Conservation (phyloP, 30 jellyfish, hydroid and myxozoan genomes). For the Clytia hemisphaerica region DNA sequence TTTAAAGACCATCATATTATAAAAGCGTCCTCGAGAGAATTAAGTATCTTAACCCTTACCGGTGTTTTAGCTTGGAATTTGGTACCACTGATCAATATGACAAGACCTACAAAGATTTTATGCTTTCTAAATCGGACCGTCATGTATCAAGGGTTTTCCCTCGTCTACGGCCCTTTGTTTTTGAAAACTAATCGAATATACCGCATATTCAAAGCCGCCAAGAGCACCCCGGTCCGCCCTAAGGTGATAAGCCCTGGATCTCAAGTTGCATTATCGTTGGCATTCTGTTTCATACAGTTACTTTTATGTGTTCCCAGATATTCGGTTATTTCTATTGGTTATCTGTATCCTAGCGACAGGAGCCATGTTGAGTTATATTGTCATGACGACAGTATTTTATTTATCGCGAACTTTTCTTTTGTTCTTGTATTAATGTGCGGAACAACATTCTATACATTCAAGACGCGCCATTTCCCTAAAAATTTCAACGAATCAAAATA, state of each 20-base stretch:
- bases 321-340: slow-evolving; percentile 46
- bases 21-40: no score
- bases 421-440: slow-evolving; percentile 55
- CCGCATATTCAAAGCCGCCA: slow-evolving; percentile 58
- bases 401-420: slow-evolving; percentile 22
- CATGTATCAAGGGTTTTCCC: no score
- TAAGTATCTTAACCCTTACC: no score
- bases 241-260: slow-evolving; percentile 61
- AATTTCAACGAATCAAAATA: slow-evolving; percentile 59
- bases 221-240: slow-evolving; percentile 37
- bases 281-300: slow-evolving; percentile 30
- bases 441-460: slow-evolving; percentile 54
- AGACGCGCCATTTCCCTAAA: slow-evolving; percentile 75
- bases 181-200: slow-evolving; percentile 51
- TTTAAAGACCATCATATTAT: no score
- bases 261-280: slow-evolving; percentile 40
- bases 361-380: slow-evolving; percentile 23
- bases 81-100: no score
- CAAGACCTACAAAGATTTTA: no score
- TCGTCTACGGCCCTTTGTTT: no score
- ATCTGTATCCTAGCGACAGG: slow-evolving; percentile 24
- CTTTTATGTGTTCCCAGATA: no score
- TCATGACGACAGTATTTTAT: slow-evolving; percentile 17
- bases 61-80: no score
- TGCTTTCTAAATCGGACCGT: no score